Percentiles rank a stretch among this genome's conserved stretches.
These are phyloP conservation scores for Copidosoma aretas DNA, from an alignment of 2,888 invertebrate genomes.

Conservation along the genomic window DNA sequence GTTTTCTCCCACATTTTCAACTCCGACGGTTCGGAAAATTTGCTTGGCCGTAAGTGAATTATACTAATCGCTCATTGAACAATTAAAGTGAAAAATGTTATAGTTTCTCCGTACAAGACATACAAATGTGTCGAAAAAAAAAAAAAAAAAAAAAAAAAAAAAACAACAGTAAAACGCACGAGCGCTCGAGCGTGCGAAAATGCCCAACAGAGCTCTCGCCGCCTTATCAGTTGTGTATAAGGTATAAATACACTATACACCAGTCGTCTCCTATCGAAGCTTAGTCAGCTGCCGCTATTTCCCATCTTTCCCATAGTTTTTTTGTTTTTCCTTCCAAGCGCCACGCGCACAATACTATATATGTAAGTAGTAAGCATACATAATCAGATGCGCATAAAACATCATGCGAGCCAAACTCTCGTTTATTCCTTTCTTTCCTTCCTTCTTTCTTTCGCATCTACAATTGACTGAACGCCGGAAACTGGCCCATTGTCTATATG, in stretches of 20 bases:
- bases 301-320: neutral
- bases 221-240: neutral
- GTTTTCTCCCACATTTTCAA: too few relatives aligned
- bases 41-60: too few relatives aligned
- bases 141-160: neutral
- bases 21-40: too few relatives aligned
- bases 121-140: too few relatives aligned
- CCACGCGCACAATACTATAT: too few relatives aligned
- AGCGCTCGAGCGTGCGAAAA: neutral
- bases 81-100: too few relatives aligned
- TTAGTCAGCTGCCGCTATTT: neutral
- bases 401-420: neutral
- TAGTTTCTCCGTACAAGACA: too few relatives aligned
- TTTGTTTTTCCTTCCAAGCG: too few relatives aligned
- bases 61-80: too few relatives aligned
- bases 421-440: neutral
- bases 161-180: neutral
- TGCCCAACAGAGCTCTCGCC: neutral
- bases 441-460: neutral
- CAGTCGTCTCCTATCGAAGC: neutral
- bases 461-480: slow-evolving; percentile 31
- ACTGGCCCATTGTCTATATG: slow-evolving; percentile 23
- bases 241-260: neutral
- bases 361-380: too few relatives aligned
- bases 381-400: too few relatives aligned